Conservation (phyloP, 2,888 invertebrate species). For the Anticlea derivata region DNA sequence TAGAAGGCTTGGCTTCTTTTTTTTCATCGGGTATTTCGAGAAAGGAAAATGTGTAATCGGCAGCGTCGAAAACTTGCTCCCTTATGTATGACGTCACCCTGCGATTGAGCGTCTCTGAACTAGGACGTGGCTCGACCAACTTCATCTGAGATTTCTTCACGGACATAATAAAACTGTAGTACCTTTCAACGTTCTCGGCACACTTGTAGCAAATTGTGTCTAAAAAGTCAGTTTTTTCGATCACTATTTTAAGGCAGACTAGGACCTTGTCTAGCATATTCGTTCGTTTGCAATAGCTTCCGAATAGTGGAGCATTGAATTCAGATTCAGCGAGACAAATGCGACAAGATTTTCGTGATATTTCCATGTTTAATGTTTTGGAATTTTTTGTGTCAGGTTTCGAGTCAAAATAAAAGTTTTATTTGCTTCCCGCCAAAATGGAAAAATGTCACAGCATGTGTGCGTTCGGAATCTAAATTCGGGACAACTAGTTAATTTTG, state of each 20-base stretch:
- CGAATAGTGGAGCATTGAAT: slow-evolving; percentile 67
- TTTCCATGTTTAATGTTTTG: slow-evolving; percentile 54
- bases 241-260: slow-evolving; percentile 62
- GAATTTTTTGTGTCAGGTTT: too few species aligned
- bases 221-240: slow-evolving; percentile 63
- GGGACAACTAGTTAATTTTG: slow-evolving; percentile 29
- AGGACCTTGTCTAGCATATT: slow-evolving; percentile 67
- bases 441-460: slow-evolving; percentile 15
- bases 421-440: slow-evolving; percentile 19
- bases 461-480: slow-evolving; percentile 32
- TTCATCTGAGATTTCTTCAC: slow-evolving; percentile 64
- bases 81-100: slow-evolving; percentile 62
- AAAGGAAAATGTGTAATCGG: slow-evolving; percentile 70
- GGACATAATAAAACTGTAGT: slow-evolving; percentile 60
- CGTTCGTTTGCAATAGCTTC: slow-evolving; percentile 59
- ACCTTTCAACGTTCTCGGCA: slow-evolving; percentile 65
- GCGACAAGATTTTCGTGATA: slow-evolving; percentile 63
- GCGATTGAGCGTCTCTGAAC: slow-evolving; percentile 46
- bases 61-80: slow-evolving; percentile 63
- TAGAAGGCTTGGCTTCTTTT: slow-evolving; percentile 58
- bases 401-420: not conserved
- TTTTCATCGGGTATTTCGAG: slow-evolving; percentile 60
- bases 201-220: slow-evolving; percentile 71
- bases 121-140: slow-evolving; percentile 42
- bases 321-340: slow-evolving; percentile 67